phyloP scores from a whole-genome alignment of 2,113 vertebrate genomes.

The Paramormyrops kingsleyae region DNA sequence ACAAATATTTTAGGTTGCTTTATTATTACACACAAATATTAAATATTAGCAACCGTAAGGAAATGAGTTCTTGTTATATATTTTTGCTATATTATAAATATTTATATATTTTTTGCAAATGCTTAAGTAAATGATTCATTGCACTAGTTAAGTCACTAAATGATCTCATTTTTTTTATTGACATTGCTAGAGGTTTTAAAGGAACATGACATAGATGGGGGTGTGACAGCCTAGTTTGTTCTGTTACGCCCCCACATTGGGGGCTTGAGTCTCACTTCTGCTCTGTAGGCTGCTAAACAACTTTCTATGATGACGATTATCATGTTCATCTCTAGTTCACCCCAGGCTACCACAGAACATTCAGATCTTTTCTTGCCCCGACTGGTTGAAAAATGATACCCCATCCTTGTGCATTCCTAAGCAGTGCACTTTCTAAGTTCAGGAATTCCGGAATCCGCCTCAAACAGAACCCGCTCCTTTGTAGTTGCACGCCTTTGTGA shows the following conservation, averaged over 20 bases:
- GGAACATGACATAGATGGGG: neutral
- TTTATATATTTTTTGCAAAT: neutral
- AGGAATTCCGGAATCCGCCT: neutral
- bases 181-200: neutral
- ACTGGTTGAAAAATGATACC: neutral
- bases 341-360: neutral
- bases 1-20: neutral
- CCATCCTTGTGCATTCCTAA: neutral
- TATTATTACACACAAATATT: neutral
- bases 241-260: neutral
- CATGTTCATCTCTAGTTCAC: neutral
- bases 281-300: neutral
- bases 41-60: neutral
- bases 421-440: neutral
- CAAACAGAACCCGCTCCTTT: neutral
- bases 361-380: neutral
- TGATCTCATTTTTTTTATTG: neutral
- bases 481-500: neutral
- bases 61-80: neutral
- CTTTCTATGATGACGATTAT: neutral
- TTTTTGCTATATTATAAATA: neutral
- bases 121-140: neutral
- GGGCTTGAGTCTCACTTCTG: neutral
- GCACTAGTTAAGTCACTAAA: neutral
- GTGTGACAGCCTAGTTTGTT: neutral